Percentiles rank a stretch among this genome's conserved stretches.
These are phyloP conservation scores for Scaptomyza tumidula DNA, from an alignment of 2,888 invertebrate genomes.

Conservation along the genomic window DNA sequence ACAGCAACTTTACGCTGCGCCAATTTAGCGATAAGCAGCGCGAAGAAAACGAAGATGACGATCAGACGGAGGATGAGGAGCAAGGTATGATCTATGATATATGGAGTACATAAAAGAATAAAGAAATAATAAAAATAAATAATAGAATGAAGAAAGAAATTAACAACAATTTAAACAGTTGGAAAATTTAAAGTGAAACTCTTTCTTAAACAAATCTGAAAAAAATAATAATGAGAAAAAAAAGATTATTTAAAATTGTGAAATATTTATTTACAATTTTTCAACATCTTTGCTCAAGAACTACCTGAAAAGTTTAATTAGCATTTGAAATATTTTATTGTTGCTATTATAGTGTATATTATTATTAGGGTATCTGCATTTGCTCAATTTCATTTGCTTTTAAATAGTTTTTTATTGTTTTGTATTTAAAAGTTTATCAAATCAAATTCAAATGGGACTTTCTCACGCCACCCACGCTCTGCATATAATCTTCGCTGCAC, in stretches of 20 bases:
- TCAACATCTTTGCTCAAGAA: no score
- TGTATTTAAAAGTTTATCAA: not conserved
- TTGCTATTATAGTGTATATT: not conserved
- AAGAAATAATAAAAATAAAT: no score
- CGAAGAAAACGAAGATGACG: slow-evolving; percentile 34
- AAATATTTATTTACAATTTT: no score
- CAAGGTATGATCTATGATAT: slow-evolving; percentile 33
- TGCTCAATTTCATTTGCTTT: not conserved
- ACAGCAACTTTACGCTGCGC: slow-evolving; percentile 61
- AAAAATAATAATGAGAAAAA: no score
- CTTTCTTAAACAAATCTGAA: no score
- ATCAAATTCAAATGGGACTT: slow-evolving; percentile 35
- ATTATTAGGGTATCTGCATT: not conserved
- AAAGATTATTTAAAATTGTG: no score
- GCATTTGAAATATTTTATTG: no score
- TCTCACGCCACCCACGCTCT: slow-evolving; percentile 69
- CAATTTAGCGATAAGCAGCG: slow-evolving; percentile 35
- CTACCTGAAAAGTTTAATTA: no score
- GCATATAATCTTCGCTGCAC: not conserved
- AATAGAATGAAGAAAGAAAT: no score
- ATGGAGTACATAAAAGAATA: not conserved
- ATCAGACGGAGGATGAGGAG: slow-evolving; percentile 70
- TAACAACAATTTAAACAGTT: no score
- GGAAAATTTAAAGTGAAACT: no score
- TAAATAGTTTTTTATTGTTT: not conserved